Evolutionary conservation across 2,888 invertebrate genomes (phyloP), one percentile per base, ranked within the genome.

Genomic region (Hyposoter didymator): DNA sequence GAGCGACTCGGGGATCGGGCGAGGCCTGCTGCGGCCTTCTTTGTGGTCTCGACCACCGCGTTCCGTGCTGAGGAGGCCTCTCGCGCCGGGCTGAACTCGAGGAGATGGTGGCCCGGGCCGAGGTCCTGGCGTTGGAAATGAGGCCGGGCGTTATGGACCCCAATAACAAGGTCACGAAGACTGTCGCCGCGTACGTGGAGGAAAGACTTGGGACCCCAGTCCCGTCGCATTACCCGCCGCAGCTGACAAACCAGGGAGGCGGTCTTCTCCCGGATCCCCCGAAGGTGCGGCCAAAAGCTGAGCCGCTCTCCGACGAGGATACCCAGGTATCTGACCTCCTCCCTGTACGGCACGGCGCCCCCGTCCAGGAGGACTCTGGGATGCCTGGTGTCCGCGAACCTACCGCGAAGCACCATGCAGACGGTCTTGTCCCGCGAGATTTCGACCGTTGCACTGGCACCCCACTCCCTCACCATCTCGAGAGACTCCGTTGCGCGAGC

Each of bases 171-270:
- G 49, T 49, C 0, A 0, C 49, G 0, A 49, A 49, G n/a, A n/a
- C n/a, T 0, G 49, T n/a, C 0, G 49, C 49, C n/a, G 0, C 6
- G 0, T 49, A 5, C 6, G 6, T 47, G 0, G 49, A 49, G n/a
- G 49, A n/a, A n/a, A n/a, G n/a, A n/a, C n/a, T n/a, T n/a, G n/a
- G n/a, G 72, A 8, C 79, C 72, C 72, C 72, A 79, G 28, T 72
- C 79, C 43, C 64, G 52, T 22, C 79, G 52, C 72, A 79, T 70
- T 7, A 79, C 64, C 7, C 78, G 78, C 6, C 70, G 79, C 49
- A 79, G 39, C 19, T 79, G 43, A 17, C 79, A 49, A 1, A 79
- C 79, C 19, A 79, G 72, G 39, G 62, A 70, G 72, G 32, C 12
- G 47, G 39, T 66, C 66, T 43, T 66, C 39, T 19, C 66, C 39